Conservation (phyloP, 1,140 invertebrate genomes). For the Drosophila insularis region DNA sequence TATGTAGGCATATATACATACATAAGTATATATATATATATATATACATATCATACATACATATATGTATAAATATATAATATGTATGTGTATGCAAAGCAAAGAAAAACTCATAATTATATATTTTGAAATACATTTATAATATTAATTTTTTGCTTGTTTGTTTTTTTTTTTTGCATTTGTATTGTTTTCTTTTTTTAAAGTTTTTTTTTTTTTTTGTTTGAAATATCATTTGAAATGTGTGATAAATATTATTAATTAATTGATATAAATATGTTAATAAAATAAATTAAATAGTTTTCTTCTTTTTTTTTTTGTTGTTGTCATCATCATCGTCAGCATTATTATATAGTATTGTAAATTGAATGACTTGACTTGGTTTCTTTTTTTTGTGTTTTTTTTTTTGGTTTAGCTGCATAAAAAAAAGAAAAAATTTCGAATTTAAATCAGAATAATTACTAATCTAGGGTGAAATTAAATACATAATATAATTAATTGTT, state of each 20-base stretch:
- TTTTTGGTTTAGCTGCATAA: constrained; percentile 20
- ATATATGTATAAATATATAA: constrained; percentile 24
- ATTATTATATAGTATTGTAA: constrained; percentile 52
- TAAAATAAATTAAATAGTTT: constrained; percentile 78
- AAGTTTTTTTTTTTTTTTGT: constrained; percentile 39
- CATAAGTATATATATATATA: constrained; percentile 16
- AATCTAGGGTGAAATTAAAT: constrained; percentile 37
- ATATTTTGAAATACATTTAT: constrained; percentile 81
- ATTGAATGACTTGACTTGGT: constrained; percentile 44
- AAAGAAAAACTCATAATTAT: constrained; percentile 79
- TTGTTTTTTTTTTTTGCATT: constrained; percentile 39
- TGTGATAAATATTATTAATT: constrained; percentile 79
- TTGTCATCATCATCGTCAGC: constrained; percentile 37
- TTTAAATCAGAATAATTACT: constrained; percentile 24
- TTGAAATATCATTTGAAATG: constrained; percentile 80
- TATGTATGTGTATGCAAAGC: constrained; percentile 65
- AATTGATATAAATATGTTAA: constrained; percentile 79
- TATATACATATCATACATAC: constrained; percentile 32
- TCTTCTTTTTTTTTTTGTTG: constrained; percentile 29
- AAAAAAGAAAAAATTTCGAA: constrained; percentile 1
- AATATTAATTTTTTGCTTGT: constrained; percentile 66
- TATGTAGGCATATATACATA: constrained; percentile 26
- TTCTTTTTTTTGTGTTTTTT: constrained; percentile 19
- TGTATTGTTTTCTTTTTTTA: constrained; percentile 35
- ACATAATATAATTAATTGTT: constrained; percentile 21